These are phyloP conservation scores for Trichonephila clavipes DNA, from an alignment of 1,140 invertebrate species.

Conservation along the genomic window DNA sequence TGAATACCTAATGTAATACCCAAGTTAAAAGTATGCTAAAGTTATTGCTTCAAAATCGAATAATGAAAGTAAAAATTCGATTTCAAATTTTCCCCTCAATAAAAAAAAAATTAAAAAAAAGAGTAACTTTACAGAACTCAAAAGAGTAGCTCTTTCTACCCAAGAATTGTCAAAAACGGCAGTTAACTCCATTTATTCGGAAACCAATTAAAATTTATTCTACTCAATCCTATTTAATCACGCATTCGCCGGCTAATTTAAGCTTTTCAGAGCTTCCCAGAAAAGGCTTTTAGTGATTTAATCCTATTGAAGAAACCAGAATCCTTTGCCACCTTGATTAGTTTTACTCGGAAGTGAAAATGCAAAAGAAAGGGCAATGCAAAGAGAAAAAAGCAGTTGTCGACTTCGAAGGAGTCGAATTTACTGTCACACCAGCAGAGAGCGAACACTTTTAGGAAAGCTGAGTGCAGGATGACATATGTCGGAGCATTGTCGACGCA, in stretches of 20 bases:
- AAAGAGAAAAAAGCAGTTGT: constrained; percentile 1
- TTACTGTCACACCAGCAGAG: neutral
- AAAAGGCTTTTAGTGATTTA: constrained; percentile 70
- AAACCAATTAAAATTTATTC: constrained; percentile 68
- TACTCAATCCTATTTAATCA: constrained; percentile 53
- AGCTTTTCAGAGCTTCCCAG: constrained; percentile 1
- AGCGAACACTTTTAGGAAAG: constrained; percentile 24
- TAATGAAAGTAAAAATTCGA: too few relatives aligned
- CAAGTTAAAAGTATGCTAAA: too few relatives aligned
- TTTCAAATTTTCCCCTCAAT: too few relatives aligned
- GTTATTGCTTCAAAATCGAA: too few relatives aligned
- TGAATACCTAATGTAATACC: too few relatives aligned
- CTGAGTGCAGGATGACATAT: constrained; percentile 72
- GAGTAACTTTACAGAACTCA: too few relatives aligned
- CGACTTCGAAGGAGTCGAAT: constrained; percentile 56
- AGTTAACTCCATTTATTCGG: constrained; percentile 29
- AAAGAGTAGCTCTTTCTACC: neutral
- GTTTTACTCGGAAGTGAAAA: constrained; percentile 25
- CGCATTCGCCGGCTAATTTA: constrained; percentile 30
- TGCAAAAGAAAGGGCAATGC: constrained; percentile 16
- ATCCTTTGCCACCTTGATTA: constrained; percentile 59
- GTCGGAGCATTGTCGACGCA: constrained; percentile 67
- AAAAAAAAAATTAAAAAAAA: neutral
- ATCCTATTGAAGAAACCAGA: constrained; percentile 46
- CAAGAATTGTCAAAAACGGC: neutral